A percentile compares a stretch with the other conserved stretches of the same genome.
phyloP scores from a whole-genome alignment of 53 echinoderm and acorn worm species.

The Arbacia lixula region DNA sequence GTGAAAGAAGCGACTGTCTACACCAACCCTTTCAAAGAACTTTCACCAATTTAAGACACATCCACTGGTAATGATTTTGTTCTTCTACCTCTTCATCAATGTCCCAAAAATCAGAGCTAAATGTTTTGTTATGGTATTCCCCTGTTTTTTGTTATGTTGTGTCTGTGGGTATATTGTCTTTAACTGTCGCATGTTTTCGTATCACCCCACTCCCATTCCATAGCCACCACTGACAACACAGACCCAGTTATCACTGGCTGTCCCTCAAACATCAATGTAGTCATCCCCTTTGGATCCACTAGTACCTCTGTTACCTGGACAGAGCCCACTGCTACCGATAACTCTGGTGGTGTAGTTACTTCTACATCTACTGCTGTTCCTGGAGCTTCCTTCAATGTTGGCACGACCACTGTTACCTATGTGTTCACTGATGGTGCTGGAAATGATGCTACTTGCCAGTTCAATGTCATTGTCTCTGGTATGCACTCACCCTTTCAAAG shows the following conservation, averaged over 20 bases:
- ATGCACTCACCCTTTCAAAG: background rate
- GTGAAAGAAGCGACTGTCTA: too few relatives aligned
- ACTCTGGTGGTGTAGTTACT: background rate
- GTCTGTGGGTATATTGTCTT: too few relatives aligned
- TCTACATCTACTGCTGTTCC: background rate
- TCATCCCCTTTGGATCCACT: background rate
- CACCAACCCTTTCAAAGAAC: too few relatives aligned
- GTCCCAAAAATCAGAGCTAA: too few relatives aligned
- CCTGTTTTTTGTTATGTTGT: too few relatives aligned
- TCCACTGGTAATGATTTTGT: too few relatives aligned
- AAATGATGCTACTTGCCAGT: constrained; percentile 42
- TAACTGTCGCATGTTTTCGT: too few relatives aligned
- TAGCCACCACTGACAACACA: background rate
- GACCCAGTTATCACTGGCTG: constrained; percentile 35
- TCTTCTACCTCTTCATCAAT: too few relatives aligned
- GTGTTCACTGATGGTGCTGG: constrained; percentile 48
- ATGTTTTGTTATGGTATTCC: too few relatives aligned
- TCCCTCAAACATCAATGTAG: constrained; percentile 1
- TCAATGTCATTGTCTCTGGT: constrained; percentile 17
- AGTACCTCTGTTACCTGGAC: constrained; percentile 15
- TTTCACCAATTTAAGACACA: too few relatives aligned
- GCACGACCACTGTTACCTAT: constrained; percentile 46
- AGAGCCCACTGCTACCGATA: background rate
- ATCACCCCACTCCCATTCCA: too few relatives aligned
- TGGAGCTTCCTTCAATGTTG: constrained; percentile 40